A percentile compares a stretch with the other conserved stretches of the same genome.
Evolutionary conservation across 1,140 invertebrate species (phyloP).

Genomic region (Doryteuthis pealeii): DNA sequence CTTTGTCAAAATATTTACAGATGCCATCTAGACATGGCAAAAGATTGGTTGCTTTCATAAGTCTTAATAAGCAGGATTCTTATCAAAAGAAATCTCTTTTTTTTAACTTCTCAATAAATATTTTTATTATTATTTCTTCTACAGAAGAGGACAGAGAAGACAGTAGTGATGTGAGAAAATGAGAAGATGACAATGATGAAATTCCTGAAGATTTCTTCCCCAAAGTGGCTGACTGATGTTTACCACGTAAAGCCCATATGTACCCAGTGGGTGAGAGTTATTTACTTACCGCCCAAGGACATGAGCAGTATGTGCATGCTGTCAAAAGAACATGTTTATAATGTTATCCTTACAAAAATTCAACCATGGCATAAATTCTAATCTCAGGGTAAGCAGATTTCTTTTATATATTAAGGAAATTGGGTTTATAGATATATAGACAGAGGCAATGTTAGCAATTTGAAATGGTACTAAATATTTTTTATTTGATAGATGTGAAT

Average conservation of each 20-base stretch:
- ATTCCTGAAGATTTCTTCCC: conserved; percentile 76
- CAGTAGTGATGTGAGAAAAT: neutral
- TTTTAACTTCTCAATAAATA: too few species aligned
- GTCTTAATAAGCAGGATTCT: too few species aligned
- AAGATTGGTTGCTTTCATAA: too few species aligned
- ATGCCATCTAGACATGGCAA: too few species aligned
- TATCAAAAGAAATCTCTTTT: too few species aligned
- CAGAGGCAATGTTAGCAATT: too few species aligned
- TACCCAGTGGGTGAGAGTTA: conserved; percentile 97
- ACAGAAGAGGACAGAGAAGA: neutral
- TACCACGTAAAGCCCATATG: conserved; percentile 89
- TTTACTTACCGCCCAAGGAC: conserved; percentile 87
- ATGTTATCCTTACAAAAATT: conserved; percentile 58
- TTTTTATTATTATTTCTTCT: neutral
- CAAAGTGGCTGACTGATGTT: conserved; percentile 92
- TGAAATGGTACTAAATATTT: too few species aligned
- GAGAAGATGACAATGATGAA: conserved; percentile 31
- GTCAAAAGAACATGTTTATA: conserved; percentile 84
- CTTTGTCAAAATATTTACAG: too few species aligned
- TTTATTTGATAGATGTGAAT: too few species aligned
- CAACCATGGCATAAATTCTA: conserved; percentile 62
- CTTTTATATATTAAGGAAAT: too few species aligned
- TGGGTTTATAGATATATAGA: too few species aligned
- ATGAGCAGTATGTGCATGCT: conserved; percentile 84
- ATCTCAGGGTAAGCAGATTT: conserved; percentile 55